Evolutionary conservation across 2,797 vertebrate species (phyloP).

Genomic region (Syngnathus acus): DNA sequence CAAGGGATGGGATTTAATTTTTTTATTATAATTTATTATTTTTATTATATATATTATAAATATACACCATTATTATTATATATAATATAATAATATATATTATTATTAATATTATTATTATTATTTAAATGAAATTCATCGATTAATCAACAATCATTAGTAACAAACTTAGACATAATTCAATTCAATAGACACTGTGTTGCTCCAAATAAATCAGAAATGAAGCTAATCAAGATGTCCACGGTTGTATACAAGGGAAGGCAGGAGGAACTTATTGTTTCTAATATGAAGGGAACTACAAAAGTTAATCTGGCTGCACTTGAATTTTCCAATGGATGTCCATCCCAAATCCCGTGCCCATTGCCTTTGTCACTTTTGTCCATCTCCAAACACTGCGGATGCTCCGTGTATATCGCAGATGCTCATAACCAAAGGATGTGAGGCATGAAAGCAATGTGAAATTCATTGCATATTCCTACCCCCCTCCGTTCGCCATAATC

Average conservation of each 20-base stretch:
- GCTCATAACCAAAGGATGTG: slow-evolving; percentile 63
- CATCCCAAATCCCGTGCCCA: slow-evolving; percentile 49
- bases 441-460: slow-evolving; percentile 70
- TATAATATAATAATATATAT: too few species aligned
- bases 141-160: too few species aligned
- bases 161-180: too few species aligned
- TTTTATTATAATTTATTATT: too few species aligned
- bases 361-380: slow-evolving; percentile 57
- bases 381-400: slow-evolving; percentile 58
- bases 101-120: too few species aligned
- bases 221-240: neutral
- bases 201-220: neutral
- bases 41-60: too few species aligned
- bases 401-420: slow-evolving; percentile 62
- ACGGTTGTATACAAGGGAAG: slow-evolving; percentile 1
- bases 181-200: too few species aligned
- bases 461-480: slow-evolving; percentile 72
- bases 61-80: too few species aligned
- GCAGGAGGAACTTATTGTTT: slow-evolving; percentile 12
- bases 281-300: slow-evolving; percentile 26
- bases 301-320: slow-evolving; percentile 53
- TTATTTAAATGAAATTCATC: too few species aligned
- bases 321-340: slow-evolving; percentile 39
- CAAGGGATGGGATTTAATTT: too few species aligned
- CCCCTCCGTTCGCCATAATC: slow-evolving; percentile 71